phyloP scores from a whole-genome alignment of 2,888 invertebrate species.

The Agrenia bidenticulata region DNA sequence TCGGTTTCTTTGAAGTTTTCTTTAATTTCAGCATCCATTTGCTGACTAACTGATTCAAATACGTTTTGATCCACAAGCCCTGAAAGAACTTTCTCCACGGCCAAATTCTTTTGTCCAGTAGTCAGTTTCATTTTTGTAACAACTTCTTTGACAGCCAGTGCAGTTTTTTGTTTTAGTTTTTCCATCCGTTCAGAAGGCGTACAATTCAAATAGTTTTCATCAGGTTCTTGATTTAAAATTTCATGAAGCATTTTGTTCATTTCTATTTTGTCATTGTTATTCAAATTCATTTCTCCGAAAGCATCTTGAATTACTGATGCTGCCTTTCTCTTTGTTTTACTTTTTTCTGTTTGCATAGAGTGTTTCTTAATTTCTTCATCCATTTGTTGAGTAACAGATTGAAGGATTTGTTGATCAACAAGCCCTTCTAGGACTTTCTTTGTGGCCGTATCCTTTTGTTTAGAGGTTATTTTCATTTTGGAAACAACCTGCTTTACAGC shows the following conservation, averaged over 20 bases:
- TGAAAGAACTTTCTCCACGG: background rate
- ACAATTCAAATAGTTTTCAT: background rate
- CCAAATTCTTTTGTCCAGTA: background rate
- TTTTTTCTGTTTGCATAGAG: too few species aligned
- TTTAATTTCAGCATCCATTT: background rate
- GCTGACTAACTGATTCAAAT: background rate
- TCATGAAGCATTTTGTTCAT: background rate
- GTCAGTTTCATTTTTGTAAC: background rate
- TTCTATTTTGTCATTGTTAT: background rate
- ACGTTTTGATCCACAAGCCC: slow-evolving; percentile 1
- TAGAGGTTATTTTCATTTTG: background rate
- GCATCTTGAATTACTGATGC: background rate
- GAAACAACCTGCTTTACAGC: background rate
- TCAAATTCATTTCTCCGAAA: background rate
- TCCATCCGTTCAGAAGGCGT: background rate
- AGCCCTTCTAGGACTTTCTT: background rate
- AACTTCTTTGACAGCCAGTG: background rate
- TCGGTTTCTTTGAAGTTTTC: background rate
- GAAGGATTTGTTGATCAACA: background rate
- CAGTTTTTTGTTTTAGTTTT: background rate
- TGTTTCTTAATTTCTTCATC: too few species aligned
- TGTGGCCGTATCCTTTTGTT: background rate
- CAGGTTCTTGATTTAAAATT: background rate
- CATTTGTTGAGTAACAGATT: background rate
- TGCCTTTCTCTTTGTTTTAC: background rate